A percentile compares a stretch with the other conserved stretches of the same genome.
These are phyloP conservation scores for Notodonta dromedarius DNA, from an alignment of 2,888 invertebrate species.

Conservation along the genomic window DNA sequence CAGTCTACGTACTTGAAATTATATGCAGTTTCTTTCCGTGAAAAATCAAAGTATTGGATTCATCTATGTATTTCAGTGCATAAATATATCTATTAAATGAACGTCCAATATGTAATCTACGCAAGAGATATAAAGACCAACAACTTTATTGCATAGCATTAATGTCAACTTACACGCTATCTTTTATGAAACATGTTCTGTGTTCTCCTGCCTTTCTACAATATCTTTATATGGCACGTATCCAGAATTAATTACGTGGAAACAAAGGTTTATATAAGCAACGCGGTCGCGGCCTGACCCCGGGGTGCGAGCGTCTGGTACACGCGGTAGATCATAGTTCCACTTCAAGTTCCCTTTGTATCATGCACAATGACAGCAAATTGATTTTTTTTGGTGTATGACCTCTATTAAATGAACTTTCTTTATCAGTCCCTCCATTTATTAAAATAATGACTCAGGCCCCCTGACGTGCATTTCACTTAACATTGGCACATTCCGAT, in stretches of 20 bases:
- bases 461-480: too few species aligned
- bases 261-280: constrained; percentile 57
- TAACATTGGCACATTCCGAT: too few species aligned
- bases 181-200: constrained; percentile 32
- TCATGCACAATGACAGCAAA: constrained; percentile 7
- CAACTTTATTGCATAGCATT: constrained; percentile 2
- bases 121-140: not conserved
- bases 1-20: not conserved
- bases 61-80: too few species aligned
- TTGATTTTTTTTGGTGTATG: not conserved
- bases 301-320: constrained; percentile 21
- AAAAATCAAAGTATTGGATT: not conserved
- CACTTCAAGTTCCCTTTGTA: constrained; percentile 22
- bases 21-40: not conserved
- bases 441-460: too few species aligned
- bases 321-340: constrained; percentile 4
- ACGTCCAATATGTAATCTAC: not conserved
- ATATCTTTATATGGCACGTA: constrained; percentile 49
- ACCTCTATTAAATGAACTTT: not conserved
- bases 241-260: constrained; percentile 49
- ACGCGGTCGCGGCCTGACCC: constrained; percentile 44
- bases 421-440: too few species aligned
- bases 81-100: too few species aligned
- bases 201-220: constrained; percentile 42
- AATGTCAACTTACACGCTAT: constrained; percentile 3